Percentiles rank a stretch among this genome's conserved stretches.
Conservation (phyloP, 2,113 vertebrate species). For the Percina caprodes region DNA sequence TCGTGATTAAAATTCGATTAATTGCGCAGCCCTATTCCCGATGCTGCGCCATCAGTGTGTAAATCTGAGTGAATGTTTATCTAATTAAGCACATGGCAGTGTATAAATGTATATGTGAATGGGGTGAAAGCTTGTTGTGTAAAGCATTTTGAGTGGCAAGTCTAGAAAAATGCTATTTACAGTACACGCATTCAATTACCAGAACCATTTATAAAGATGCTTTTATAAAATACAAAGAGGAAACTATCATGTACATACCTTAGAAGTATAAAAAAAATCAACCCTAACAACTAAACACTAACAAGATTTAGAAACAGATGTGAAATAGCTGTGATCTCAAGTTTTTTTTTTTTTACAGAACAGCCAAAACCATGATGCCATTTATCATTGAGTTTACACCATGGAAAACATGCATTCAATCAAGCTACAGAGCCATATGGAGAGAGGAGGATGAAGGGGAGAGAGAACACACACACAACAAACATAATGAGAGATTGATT, state of each 20-base stretch:
- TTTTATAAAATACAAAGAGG: not conserved
- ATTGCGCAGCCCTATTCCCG: too few species aligned
- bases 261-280: not conserved
- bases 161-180: too few species aligned
- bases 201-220: not conserved
- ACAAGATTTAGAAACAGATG: slow-evolving; percentile 4
- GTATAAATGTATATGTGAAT: too few species aligned
- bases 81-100: too few species aligned
- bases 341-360: slow-evolving; percentile 37
- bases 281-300: not conserved
- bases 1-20: too few species aligned
- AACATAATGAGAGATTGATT: slow-evolving; percentile 46
- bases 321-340: slow-evolving; percentile 15
- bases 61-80: too few species aligned
- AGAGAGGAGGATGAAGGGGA: not conserved
- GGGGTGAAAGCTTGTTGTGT: too few species aligned
- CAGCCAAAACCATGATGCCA: slow-evolving; percentile 10
- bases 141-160: too few species aligned
- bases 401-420: slow-evolving; percentile 14
- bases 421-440: slow-evolving; percentile 11
- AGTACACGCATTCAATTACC: too few species aligned
- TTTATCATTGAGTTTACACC: slow-evolving; percentile 35
- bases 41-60: too few species aligned
- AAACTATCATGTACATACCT: not conserved
- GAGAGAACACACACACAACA: slow-evolving; percentile 14